Evolutionary conservation across 2,113 vertebrate species (phyloP).

Genomic region (Neotoma lepida): DNA sequence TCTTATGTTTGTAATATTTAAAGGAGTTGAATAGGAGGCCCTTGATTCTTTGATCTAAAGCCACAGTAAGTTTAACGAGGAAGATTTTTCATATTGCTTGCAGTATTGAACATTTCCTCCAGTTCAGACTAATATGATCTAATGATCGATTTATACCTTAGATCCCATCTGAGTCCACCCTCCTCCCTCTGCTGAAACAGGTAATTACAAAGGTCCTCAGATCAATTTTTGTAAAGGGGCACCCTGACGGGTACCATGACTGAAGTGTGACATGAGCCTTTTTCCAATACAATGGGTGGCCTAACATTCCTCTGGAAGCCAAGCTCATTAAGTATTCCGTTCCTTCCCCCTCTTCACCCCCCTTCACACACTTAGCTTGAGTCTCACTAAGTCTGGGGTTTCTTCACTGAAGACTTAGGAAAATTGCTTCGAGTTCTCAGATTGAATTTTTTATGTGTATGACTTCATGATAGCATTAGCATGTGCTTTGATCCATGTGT

Average conservation of each 20-base stretch:
- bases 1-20: slow-evolving; percentile 92
- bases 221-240: slow-evolving; percentile 90
- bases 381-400: slow-evolving; percentile 86
- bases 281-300: slow-evolving; percentile 91
- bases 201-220: slow-evolving; percentile 88
- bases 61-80: slow-evolving; percentile 88
- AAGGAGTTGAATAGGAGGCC: slow-evolving; percentile 96
- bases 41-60: slow-evolving; percentile 95
- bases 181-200: slow-evolving; percentile 82
- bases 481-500: slow-evolving; percentile 93
- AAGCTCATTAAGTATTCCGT: slow-evolving; percentile 90
- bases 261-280: slow-evolving; percentile 90
- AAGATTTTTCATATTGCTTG: slow-evolving; percentile 84
- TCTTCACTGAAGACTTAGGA: slow-evolving; percentile 89
- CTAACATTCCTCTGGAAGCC: slow-evolving; percentile 87
- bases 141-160: slow-evolving; percentile 83
- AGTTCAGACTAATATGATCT: slow-evolving; percentile 79
- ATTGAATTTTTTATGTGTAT: slow-evolving; percentile 92
- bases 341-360: slow-evolving; percentile 78
- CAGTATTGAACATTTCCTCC: slow-evolving; percentile 80
- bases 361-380: slow-evolving; percentile 86
- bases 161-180: slow-evolving; percentile 76
- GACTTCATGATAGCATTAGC: slow-evolving; percentile 91
- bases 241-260: slow-evolving; percentile 89
- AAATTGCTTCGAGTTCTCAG: slow-evolving; percentile 89